These are phyloP conservation scores for Rhynchonema sp. DNA, from an alignment of 2,888 invertebrate genomes.

Conservation along the genomic window DNA sequence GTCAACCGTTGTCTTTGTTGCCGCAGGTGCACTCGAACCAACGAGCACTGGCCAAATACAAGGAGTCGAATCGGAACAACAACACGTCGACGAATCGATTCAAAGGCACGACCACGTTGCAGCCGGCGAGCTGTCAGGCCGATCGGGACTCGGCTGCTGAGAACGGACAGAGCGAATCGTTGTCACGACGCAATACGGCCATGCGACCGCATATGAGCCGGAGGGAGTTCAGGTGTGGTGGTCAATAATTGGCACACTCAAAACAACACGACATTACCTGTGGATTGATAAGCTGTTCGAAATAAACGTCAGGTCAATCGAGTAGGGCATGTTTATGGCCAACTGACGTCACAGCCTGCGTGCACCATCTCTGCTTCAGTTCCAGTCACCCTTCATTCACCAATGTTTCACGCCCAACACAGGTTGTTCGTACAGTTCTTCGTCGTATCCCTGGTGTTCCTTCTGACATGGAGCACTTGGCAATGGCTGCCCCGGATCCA, in stretches of 20 bases:
- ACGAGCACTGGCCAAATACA: neutral
- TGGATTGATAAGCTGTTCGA: slow-evolving; percentile 21
- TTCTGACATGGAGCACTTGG: slow-evolving; percentile 23
- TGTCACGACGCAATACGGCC: neutral
- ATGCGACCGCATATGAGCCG: neutral
- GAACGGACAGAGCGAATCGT: too few species aligned
- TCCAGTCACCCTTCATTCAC: too few species aligned
- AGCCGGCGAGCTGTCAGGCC: neutral
- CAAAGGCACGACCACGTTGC: too few species aligned
- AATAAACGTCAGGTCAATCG: too few species aligned
- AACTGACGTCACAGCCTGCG: slow-evolving; percentile 5
- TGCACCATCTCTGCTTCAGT: slow-evolving; percentile 5
- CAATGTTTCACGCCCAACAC: too few species aligned
- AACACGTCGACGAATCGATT: too few species aligned
- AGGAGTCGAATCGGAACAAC: too few species aligned
- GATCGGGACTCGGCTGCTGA: neutral
- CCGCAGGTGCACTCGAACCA: neutral
- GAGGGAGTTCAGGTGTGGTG: neutral
- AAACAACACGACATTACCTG: neutral
- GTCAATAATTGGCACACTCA: too few species aligned
- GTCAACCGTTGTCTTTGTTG: too few species aligned
- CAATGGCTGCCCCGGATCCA: slow-evolving; percentile 19
- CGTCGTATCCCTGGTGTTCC: slow-evolving; percentile 21
- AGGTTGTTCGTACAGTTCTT: slow-evolving; percentile 23
- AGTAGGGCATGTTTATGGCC: slow-evolving; percentile 3